Evolutionary conservation across 2,888 invertebrate genomes (phyloP).

Genomic region (Lepidocyrtinus sp.): DNA sequence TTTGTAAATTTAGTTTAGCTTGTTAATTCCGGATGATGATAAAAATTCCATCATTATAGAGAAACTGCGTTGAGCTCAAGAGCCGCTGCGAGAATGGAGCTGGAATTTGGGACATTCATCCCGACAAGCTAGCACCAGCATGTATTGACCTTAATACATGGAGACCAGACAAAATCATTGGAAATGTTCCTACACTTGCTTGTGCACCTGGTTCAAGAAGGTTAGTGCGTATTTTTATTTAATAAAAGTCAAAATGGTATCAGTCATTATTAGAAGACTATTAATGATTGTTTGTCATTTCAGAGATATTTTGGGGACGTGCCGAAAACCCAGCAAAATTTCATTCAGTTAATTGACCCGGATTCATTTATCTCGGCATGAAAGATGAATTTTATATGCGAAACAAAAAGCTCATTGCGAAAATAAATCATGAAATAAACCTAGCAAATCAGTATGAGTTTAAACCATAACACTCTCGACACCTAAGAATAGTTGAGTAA

Average conservation of each 20-base stretch:
- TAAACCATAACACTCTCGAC: no score
- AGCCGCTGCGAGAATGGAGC: constrained; percentile 27
- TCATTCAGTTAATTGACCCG: constrained; percentile 27
- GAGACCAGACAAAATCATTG: constrained; percentile 44
- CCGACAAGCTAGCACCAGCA: constrained; percentile 24
- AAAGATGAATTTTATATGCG: no score
- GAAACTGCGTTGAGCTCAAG: constrained; percentile 37
- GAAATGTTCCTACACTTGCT: constrained; percentile 63
- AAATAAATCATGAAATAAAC: no score
- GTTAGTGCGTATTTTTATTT: no score
- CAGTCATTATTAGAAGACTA: no score
- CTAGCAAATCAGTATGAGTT: no score
- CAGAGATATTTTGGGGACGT: constrained; percentile 63
- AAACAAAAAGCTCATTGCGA: no score
- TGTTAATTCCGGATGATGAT: no score
- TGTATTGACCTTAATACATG: neutral
- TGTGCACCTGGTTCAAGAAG: constrained; percentile 66
- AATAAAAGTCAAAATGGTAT: no score
- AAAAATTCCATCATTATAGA: no score
- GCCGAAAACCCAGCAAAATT: constrained; percentile 55
- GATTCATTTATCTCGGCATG: no score
- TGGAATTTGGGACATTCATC: constrained; percentile 35
- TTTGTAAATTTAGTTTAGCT: constrained; percentile 1
- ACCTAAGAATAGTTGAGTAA: no score
- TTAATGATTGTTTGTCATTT: neutral